A percentile compares a stretch with the other conserved stretches of the same genome.
Conservation (phyloP, 2,113 vertebrate species). For the Chloroceryle aenea region DNA sequence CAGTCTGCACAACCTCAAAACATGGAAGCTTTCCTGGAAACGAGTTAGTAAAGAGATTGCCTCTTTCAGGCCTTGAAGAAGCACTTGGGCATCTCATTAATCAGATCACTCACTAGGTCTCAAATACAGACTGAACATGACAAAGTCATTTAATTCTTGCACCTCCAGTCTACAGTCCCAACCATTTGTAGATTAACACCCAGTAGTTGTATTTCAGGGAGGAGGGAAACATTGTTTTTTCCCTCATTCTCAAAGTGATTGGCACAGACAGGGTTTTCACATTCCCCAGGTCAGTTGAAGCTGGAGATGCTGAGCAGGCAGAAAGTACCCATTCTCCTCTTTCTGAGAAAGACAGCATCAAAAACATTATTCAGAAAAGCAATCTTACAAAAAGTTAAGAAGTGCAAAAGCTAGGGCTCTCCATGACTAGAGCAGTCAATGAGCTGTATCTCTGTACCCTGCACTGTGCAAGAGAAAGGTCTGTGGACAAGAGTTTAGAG, state of each 20-base stretch:
- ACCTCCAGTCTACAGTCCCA: not conserved
- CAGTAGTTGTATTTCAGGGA: not conserved
- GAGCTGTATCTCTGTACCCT: not conserved
- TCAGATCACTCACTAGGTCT: not conserved
- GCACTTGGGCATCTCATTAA: not conserved
- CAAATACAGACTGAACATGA: not conserved
- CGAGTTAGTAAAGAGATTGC: not conserved
- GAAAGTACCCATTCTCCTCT: not conserved
- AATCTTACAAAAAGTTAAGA: not conserved
- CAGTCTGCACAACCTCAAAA: not conserved
- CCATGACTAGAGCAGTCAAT: not conserved
- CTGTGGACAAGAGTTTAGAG: not conserved
- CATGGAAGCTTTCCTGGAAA: not conserved
- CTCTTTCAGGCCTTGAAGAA: not conserved
- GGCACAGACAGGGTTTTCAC: not conserved
- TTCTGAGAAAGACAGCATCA: not conserved
- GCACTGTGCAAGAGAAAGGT: not conserved
- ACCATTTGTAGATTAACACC: not conserved
- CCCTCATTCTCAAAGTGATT: not conserved
- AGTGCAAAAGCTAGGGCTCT: not conserved
- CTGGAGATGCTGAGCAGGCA: not conserved
- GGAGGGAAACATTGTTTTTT: not conserved
- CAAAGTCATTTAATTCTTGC: not conserved
- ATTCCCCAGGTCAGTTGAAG: not conserved
- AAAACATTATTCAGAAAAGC: not conserved